Percentiles rank a stretch among this genome's conserved stretches.
These are phyloP conservation scores for Catharus minimus DNA, from an alignment of 2,113 vertebrate species.

Conservation along the genomic window DNA sequence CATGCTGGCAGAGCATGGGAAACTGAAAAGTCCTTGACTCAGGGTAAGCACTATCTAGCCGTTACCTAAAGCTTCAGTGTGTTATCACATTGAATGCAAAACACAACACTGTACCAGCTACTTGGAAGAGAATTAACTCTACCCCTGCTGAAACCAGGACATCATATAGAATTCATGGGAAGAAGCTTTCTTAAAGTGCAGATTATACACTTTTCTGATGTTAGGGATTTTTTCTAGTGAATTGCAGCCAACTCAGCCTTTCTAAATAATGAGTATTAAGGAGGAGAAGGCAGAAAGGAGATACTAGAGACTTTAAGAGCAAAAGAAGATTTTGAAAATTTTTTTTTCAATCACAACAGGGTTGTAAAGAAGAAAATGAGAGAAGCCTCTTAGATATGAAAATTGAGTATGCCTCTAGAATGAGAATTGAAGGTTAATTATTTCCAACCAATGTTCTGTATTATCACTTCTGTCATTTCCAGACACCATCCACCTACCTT, in stretches of 20 bases:
- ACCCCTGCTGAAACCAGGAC: not conserved
- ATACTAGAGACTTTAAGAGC: not conserved
- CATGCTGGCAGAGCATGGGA: fast-evolving
- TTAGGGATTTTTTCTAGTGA: not conserved
- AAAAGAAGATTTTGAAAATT: not conserved
- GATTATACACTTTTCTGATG: not conserved
- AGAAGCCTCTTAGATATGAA: not conserved
- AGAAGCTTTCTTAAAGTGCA: not conserved
- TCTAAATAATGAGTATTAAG: not conserved
- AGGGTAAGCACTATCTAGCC: fast-evolving
- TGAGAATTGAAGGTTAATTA: not conserved
- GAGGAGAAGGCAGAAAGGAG: not conserved
- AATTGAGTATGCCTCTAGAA: not conserved
- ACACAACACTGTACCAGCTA: not conserved
- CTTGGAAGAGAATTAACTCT: not conserved
- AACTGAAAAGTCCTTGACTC: not conserved
- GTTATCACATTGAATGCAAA: not conserved
- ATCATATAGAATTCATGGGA: not conserved
- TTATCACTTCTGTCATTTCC: not conserved
- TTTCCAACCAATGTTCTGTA: not conserved
- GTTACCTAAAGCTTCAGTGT: not conserved
- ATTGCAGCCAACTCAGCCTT: not conserved
- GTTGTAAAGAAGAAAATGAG: not conserved
- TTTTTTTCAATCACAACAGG: not conserved
- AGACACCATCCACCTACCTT: not conserved